phyloP scores from a whole-genome alignment of 2,797 vertebrate genomes.

The Selene dorsalis region DNA sequence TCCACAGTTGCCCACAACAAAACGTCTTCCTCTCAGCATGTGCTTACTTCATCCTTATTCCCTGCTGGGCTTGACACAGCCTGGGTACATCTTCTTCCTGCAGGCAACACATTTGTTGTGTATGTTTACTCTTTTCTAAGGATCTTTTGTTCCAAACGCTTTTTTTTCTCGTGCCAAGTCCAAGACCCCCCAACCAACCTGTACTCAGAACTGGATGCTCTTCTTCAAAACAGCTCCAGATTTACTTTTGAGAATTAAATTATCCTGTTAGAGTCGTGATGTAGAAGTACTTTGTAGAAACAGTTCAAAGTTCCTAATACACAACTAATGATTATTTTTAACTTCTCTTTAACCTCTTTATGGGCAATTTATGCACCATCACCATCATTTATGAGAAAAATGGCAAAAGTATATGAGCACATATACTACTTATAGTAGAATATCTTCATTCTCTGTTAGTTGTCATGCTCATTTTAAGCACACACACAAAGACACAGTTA shows the following conservation, averaged over 20 bases:
- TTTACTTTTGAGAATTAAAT: conserved; percentile 1
- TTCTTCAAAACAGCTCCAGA: background rate
- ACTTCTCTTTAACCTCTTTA: conserved; percentile 22
- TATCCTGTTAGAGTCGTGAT: background rate
- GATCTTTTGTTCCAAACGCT: conserved; percentile 41
- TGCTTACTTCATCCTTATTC: conserved; percentile 45
- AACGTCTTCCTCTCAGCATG: conserved; percentile 36
- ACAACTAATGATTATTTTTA: conserved; percentile 16
- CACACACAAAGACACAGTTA: conserved; percentile 28
- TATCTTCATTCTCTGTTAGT: conserved; percentile 16
- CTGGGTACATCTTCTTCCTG: conserved; percentile 52
- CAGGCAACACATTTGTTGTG: conserved; percentile 46
- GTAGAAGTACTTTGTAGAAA: background rate
- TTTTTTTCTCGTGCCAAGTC: conserved; percentile 32
- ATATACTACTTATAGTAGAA: background rate
- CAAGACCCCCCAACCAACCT: conserved; percentile 15
- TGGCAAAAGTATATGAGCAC: background rate
- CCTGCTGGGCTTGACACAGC: conserved; percentile 46
- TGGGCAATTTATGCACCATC: conserved; percentile 20
- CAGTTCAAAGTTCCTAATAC: conserved; percentile 11
- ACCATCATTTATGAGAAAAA: background rate
- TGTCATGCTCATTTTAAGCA: conserved; percentile 25
- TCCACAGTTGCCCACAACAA: conserved; percentile 41
- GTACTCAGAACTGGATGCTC: background rate
- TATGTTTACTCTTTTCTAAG: conserved; percentile 52